phyloP scores from a whole-genome alignment of 2,113 vertebrate species.

The cat (Felis catus) region F.catus_Fca126_mat1.0 CM031415.1:125728001-125728500 shows the following conservation, averaged over 20 bases:
- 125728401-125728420: not conserved
- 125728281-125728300: not conserved
- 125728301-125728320: constrained; percentile 16
- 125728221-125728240: constrained; percentile 66
- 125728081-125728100: constrained; percentile 62
- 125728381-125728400: not conserved
- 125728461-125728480: not conserved
- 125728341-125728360: constrained; percentile 58
- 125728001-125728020: constrained; percentile 62
- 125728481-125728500: not conserved
- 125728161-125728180: constrained; percentile 48
- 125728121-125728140: constrained; percentile 74
- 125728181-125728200: constrained; percentile 38
- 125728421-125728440: not conserved
- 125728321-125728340: constrained; percentile 16
- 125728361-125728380: constrained; percentile 49
- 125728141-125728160: constrained; percentile 71
- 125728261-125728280: not conserved
- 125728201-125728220: constrained; percentile 65
- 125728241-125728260: constrained; percentile 34
- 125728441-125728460: not conserved
- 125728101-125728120: constrained; percentile 56
- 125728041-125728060: constrained; percentile 57
- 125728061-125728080: constrained; percentile 48
- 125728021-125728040: constrained; percentile 64